These are phyloP conservation scores for Phocoena sinus DNA, from an alignment of 2,113 vertebrate species.

Conservation along the genomic window DNA sequence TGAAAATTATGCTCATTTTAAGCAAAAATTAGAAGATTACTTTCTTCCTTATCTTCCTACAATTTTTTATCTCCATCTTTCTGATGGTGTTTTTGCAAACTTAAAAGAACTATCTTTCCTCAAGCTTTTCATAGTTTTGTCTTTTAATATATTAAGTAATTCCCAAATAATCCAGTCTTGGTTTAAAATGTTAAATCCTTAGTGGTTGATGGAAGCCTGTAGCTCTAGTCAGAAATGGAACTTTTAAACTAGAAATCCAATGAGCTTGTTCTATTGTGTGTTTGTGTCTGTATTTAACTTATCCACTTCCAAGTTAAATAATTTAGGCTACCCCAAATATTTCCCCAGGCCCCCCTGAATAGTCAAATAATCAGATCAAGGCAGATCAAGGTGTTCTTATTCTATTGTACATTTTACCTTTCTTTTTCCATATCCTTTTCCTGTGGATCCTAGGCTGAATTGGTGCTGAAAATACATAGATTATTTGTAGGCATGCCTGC, in stretches of 20 bases:
- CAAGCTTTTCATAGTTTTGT: neutral
- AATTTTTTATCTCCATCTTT: neutral
- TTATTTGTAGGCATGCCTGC: neutral
- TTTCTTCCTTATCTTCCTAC: neutral
- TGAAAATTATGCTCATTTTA: neutral
- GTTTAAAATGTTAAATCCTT: neutral
- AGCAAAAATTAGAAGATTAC: neutral
- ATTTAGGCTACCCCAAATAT: neutral
- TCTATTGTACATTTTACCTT: neutral
- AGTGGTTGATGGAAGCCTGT: neutral
- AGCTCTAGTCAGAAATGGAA: neutral
- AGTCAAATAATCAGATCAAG: neutral
- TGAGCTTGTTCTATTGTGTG: neutral
- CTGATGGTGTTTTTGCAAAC: neutral
- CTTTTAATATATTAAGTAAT: neutral
- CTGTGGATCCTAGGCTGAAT: neutral
- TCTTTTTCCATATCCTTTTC: neutral
- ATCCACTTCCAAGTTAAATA: neutral
- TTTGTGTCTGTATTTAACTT: neutral
- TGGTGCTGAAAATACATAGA: neutral
- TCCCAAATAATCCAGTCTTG: neutral
- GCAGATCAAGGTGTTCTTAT: neutral
- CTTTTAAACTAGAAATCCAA: neutral
- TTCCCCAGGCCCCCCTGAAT: neutral
- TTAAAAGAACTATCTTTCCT: neutral